phyloP scores from a whole-genome alignment of 2,888 invertebrate genomes.

The Cephus nigrinus region DNA sequence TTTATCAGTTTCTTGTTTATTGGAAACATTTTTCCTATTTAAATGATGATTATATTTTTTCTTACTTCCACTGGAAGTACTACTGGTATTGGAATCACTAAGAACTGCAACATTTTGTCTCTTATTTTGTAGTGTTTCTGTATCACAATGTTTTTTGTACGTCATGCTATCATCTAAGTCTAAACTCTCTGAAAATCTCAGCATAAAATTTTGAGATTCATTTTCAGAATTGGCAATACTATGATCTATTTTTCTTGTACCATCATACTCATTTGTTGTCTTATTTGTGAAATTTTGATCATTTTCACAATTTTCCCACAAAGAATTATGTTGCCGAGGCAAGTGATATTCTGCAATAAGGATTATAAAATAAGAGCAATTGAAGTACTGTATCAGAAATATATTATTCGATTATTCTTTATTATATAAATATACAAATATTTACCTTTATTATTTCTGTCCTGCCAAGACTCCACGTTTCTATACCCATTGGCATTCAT shows the following conservation, averaged over 20 bases:
- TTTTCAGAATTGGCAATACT: not conserved
- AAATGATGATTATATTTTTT: not conserved
- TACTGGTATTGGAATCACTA: slow-evolving; percentile 54
- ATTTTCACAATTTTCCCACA: not conserved
- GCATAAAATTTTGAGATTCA: slow-evolving; percentile 40
- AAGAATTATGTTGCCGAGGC: not conserved
- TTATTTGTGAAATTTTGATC: not conserved
- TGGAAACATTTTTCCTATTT: not conserved
- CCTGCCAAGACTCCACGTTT: not conserved
- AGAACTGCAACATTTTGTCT: slow-evolving; percentile 44
- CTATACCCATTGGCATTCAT: not conserved
- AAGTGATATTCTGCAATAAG: not conserved
- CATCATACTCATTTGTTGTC: not conserved
- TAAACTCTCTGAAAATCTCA: slow-evolving; percentile 42
- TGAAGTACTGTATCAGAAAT: not conserved
- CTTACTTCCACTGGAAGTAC: not conserved
- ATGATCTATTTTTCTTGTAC: not conserved
- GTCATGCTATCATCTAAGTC: slow-evolving; percentile 31
- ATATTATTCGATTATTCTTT: not conserved
- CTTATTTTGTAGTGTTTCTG: not conserved
- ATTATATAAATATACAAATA: not conserved
- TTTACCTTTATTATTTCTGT: not conserved
- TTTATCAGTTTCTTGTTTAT: not conserved
- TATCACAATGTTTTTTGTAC: not conserved
- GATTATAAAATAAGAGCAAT: not conserved